A percentile compares a stretch with the other conserved stretches of the same genome.
Conservation (phyloP, 2,113 vertebrate species). For the Clarias gariepinus region DNA sequence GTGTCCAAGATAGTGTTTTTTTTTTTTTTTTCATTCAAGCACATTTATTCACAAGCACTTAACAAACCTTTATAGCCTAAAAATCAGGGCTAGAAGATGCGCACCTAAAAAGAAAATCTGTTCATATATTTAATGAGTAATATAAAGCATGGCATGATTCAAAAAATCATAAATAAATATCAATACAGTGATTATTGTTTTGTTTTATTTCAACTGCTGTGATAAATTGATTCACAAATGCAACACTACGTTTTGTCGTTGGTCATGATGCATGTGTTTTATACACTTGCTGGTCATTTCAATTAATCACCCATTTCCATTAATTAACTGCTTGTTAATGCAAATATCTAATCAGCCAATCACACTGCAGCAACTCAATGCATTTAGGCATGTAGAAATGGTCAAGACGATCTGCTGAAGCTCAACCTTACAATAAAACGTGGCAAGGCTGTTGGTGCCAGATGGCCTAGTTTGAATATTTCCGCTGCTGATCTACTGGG, state of each 20-base stretch:
- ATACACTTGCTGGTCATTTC: too few relatives aligned
- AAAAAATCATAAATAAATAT: not conserved
- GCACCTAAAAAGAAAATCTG: not conserved
- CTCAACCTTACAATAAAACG: too few relatives aligned
- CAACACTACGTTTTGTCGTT: not conserved
- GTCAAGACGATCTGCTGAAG: too few relatives aligned
- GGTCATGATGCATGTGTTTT: not conserved
- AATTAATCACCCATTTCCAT: too few relatives aligned
- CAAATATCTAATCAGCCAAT: too few relatives aligned
- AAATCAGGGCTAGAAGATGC: not conserved
- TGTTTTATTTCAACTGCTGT: not conserved
- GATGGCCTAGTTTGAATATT: too few relatives aligned
- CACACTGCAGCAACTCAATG: too few relatives aligned
- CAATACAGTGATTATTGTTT: not conserved
- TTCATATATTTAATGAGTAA: not conserved
- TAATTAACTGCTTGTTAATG: too few relatives aligned
- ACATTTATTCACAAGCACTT: not conserved
- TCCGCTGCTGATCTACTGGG: too few relatives aligned
- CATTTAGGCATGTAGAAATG: too few relatives aligned
- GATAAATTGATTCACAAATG: not conserved
- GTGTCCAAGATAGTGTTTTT: not conserved
- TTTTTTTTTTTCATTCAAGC: not conserved
- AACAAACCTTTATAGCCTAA: not conserved
- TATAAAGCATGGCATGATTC: not conserved
- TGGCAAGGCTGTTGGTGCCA: too few relatives aligned